Conservation (phyloP, 2,888 invertebrate species). For the Mythimna loreyi region DNA sequence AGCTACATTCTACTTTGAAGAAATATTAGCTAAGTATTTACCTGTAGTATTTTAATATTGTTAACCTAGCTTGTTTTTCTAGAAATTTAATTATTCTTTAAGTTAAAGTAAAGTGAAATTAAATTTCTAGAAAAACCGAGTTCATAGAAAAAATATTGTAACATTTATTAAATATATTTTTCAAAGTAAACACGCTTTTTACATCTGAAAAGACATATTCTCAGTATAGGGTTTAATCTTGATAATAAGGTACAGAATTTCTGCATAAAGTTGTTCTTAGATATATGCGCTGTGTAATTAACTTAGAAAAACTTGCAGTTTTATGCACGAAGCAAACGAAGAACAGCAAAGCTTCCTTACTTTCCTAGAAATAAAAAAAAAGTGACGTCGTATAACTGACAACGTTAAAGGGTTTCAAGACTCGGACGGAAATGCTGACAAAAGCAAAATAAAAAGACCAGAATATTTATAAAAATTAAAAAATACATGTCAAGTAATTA, state of each 20-base stretch:
- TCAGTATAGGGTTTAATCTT: slow-evolving; percentile 9
- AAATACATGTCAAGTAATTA: too few species aligned
- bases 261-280: neutral
- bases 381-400: neutral
- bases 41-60: neutral
- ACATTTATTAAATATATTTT: neutral
- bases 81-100: too few species aligned
- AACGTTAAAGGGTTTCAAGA: neutral
- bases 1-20: neutral
- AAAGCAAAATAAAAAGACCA: too few species aligned
- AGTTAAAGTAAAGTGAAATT: neutral
- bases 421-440: neutral
- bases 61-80: too few species aligned
- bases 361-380: slow-evolving; percentile 11
- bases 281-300: neutral
- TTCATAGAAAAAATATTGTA: neutral
- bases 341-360: neutral
- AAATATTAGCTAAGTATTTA: neutral
- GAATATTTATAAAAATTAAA: too few species aligned
- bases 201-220: neutral
- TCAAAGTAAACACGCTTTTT: neutral
- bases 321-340: slow-evolving; percentile 8
- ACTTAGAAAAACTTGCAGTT: slow-evolving; percentile 5
- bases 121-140: neutral
- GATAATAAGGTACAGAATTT: neutral